Evolutionary conservation across 2,888 invertebrate species (phyloP).

Genomic region (Luperina testacea): DNA sequence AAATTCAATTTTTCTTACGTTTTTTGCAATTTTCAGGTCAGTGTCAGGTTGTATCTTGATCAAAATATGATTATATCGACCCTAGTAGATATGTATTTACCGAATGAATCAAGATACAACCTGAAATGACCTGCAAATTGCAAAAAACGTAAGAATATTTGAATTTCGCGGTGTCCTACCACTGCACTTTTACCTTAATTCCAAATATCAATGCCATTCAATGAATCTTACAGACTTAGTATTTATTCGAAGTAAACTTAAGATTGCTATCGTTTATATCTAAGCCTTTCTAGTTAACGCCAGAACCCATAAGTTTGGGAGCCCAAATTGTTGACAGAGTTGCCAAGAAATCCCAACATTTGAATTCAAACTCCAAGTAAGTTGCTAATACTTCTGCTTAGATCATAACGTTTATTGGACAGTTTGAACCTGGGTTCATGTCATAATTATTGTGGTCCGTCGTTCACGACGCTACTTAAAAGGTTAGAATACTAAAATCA

Average conservation of each 20-base stretch:
- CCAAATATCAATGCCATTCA: neutral
- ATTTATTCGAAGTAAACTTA: conserved; percentile 8
- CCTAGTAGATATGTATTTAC: too few species aligned
- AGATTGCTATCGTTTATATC: conserved; percentile 4
- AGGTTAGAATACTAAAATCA: neutral
- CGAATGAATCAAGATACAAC: too few species aligned
- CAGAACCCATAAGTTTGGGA: conserved; percentile 33
- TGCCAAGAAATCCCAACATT: conserved; percentile 29
- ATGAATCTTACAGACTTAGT: neutral
- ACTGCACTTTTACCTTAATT: neutral
- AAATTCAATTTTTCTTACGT: too few species aligned
- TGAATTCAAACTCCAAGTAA: conserved; percentile 43
- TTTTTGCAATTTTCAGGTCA: too few species aligned
- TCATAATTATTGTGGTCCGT: neutral
- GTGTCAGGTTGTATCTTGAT: too few species aligned
- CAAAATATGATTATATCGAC: too few species aligned
- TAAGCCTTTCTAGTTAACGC: conserved; percentile 25
- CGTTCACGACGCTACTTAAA: neutral
- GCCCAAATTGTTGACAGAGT: conserved; percentile 28
- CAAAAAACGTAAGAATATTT: too few species aligned
- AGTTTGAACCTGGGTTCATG: conserved; percentile 1
- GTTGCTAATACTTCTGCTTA: conserved; percentile 37
- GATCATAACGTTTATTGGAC: conserved; percentile 18
- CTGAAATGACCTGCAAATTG: too few species aligned
- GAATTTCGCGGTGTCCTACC: too few species aligned